These are phyloP conservation scores for Thamnaconus septentrionalis DNA, from an alignment of 2,113 vertebrate species.

Conservation along the genomic window DNA sequence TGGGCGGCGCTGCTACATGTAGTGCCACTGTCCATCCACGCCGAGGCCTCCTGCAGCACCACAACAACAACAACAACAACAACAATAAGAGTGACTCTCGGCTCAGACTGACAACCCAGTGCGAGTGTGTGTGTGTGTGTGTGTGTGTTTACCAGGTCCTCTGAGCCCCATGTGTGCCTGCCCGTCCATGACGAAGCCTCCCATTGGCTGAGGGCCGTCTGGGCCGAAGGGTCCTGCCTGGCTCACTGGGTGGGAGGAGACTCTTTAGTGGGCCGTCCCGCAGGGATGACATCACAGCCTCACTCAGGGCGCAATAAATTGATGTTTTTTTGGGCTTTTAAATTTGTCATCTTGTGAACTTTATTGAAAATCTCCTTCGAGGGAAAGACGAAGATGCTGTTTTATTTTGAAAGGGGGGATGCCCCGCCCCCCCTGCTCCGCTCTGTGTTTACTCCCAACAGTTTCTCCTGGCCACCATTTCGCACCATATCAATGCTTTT, in stretches of 20 bases:
- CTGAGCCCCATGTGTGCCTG: slow-evolving; percentile 97
- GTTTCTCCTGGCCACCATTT: slow-evolving; percentile 18
- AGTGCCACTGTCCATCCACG: slow-evolving; percentile 97
- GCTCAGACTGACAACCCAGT: background rate
- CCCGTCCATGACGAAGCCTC: slow-evolving; percentile 94
- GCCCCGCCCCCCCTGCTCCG: too few relatives aligned
- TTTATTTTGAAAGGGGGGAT: background rate
- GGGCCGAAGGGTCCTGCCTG: slow-evolving; percentile 92
- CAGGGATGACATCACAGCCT: slow-evolving; percentile 26
- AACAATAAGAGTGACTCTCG: too few relatives aligned
- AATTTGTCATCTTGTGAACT: too few relatives aligned
- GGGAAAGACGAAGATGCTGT: background rate
- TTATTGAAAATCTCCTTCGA: too few relatives aligned
- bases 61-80: slow-evolving; percentile 67
- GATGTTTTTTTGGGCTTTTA: too few relatives aligned
- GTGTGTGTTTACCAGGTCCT: slow-evolving; percentile 85
- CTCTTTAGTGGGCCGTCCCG: slow-evolving; percentile 34
- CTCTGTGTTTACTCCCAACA: background rate
- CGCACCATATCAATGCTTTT: background rate
- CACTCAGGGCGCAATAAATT: too few relatives aligned
- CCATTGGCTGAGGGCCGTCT: slow-evolving; percentile 89
- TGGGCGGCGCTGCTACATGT: slow-evolving; percentile 84
- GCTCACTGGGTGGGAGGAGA: slow-evolving; percentile 81
- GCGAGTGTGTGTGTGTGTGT: slow-evolving; percentile 20
- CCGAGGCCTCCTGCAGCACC: slow-evolving; percentile 92